Conservation (phyloP, 2,113 vertebrate species). For the Callionymus lyra region DNA sequence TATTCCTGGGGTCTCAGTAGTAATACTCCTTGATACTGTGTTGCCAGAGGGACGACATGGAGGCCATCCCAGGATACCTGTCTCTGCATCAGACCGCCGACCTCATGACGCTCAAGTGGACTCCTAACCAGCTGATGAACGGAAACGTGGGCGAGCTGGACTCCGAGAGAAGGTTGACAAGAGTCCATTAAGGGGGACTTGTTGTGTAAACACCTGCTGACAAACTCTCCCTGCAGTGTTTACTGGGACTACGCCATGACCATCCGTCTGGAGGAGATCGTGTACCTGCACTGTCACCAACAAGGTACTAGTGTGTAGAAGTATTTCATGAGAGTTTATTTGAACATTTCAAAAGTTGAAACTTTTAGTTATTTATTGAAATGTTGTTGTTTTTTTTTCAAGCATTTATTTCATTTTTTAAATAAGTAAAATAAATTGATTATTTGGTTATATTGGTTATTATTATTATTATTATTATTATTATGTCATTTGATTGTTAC, state of each 20-base stretch:
- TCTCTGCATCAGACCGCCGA: conserved; percentile 95
- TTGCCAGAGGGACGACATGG: conserved; percentile 88
- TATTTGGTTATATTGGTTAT: too few relatives aligned
- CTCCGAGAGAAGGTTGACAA: conserved; percentile 93
- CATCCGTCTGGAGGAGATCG: conserved; percentile 92
- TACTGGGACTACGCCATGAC: conserved; percentile 99
- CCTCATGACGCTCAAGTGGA: conserved; percentile 96
- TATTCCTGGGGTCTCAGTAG: too few relatives aligned
- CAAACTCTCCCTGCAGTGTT: conserved; percentile 62
- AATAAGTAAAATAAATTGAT: too few relatives aligned
- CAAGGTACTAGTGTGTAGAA: too few relatives aligned
- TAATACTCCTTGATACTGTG: conserved; percentile 7
- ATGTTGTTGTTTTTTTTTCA: too few relatives aligned
- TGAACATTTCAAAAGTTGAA: too few relatives aligned
- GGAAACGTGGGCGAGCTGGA: conserved; percentile 89
- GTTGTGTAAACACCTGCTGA: background rate
- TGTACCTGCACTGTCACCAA: conserved; percentile 96
- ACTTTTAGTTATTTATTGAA: too few relatives aligned
- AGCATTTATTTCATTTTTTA: too few relatives aligned
- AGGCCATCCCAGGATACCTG: conserved; percentile 89
- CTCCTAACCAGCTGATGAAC: conserved; percentile 97
- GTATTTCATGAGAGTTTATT: too few relatives aligned
- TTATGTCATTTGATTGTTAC: too few relatives aligned
- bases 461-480: too few relatives aligned
- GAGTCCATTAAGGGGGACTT: background rate